These are phyloP conservation scores for Allophyes oxyacanthae DNA, from an alignment of 2,888 invertebrate genomes.

Conservation along the genomic window DNA sequence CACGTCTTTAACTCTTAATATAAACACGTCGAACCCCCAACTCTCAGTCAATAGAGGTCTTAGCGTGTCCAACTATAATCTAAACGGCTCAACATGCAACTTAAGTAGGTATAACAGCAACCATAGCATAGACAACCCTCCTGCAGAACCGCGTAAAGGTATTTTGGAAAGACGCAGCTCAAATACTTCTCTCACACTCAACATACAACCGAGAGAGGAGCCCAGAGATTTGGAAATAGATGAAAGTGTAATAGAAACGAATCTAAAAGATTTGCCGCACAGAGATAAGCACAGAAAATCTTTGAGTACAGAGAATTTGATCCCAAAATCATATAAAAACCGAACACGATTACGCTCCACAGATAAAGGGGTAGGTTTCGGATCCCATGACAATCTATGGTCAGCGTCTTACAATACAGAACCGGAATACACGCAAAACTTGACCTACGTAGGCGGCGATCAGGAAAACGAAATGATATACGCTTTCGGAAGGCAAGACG, in stretches of 20 bases:
- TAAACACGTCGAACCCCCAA: conserved; percentile 83
- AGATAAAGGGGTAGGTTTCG: conserved; percentile 76
- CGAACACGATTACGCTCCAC: conserved; percentile 73
- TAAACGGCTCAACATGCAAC: conserved; percentile 86
- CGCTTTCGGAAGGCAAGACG: conserved; percentile 82
- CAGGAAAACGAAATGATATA: conserved; percentile 87
- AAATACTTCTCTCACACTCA: conserved; percentile 94
- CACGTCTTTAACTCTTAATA: conserved; percentile 95
- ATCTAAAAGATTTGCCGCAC: conserved; percentile 77
- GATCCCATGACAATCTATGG: conserved; percentile 88
- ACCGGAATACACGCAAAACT: conserved; percentile 75
- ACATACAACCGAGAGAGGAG: conserved; percentile 79
- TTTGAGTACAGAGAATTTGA: conserved; percentile 90
- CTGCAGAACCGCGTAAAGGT: conserved; percentile 87
- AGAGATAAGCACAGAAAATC: conserved; percentile 87
- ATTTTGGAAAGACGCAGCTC: conserved; percentile 94
- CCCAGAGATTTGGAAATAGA: conserved; percentile 85
- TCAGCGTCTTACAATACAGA: conserved; percentile 80
- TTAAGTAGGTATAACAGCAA: conserved; percentile 85
- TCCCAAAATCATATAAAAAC: conserved; percentile 85
- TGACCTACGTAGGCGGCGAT: conserved; percentile 84
- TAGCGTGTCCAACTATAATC: conserved; percentile 86
- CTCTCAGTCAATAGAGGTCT: conserved; percentile 83
- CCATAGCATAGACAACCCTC: conserved; percentile 81
- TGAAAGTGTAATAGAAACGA: conserved; percentile 75